Evolutionary conservation across 2,888 invertebrate genomes (phyloP).

Genomic region (Scaptomyza flava): DNA sequence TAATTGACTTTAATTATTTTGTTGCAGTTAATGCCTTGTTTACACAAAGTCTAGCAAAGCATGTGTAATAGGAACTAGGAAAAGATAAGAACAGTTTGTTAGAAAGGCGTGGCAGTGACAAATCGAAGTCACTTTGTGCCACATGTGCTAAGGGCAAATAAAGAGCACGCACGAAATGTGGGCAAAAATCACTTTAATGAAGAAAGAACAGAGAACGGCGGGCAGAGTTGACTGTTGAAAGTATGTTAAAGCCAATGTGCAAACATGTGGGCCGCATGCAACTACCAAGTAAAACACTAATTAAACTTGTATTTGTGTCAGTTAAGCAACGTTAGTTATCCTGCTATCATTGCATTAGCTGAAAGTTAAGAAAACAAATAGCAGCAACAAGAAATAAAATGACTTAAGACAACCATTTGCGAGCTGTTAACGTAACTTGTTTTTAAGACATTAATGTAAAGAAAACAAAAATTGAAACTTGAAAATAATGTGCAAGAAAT

Average conservation of each 20-base stretch:
- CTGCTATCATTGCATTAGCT: conserved; percentile 1
- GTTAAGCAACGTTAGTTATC: conserved; percentile 34
- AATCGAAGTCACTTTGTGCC: conserved; percentile 52
- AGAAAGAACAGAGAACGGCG: neutral
- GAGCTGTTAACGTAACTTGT: neutral
- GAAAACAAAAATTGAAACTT: neutral
- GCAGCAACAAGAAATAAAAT: neutral
- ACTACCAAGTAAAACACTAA: conserved; percentile 50
- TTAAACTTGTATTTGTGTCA: conserved; percentile 71
- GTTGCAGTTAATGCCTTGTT: conserved; percentile 79
- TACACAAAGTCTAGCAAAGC: conserved; percentile 43
- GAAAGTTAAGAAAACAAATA: too few species aligned
- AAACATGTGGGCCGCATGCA: conserved; percentile 47
- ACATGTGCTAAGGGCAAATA: conserved; percentile 22
- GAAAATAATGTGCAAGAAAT: neutral
- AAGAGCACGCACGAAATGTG: conserved; percentile 27
- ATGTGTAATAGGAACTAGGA: neutral
- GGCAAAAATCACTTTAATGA: conserved; percentile 6
- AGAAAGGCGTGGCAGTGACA: conserved; percentile 43
- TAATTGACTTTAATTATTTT: conserved; percentile 82
- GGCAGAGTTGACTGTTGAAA: conserved; percentile 30
- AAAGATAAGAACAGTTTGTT: neutral
- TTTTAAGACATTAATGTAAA: neutral
- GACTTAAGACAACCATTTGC: neutral
- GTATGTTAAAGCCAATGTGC: conserved; percentile 57